These are phyloP conservation scores for Hydra vulgaris DNA, from an alignment of 30 jellyfish, hydroid and myxozoan genomes.

Conservation along the genomic window DNA sequence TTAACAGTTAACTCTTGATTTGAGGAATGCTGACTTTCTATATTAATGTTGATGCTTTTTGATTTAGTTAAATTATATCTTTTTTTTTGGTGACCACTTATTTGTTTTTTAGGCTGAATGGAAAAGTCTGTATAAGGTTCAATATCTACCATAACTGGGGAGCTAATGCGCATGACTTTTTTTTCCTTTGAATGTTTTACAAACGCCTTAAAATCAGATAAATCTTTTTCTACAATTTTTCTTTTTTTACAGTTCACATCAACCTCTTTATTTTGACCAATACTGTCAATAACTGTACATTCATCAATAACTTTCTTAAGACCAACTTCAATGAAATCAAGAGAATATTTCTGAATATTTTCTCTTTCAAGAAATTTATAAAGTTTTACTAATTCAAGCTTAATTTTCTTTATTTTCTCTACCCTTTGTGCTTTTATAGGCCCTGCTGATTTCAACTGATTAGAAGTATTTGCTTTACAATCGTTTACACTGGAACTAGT, in stretches of 20 bases:
- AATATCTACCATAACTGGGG: slow-evolving; percentile 25
- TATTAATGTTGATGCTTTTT: slow-evolving; percentile 17
- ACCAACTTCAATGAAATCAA: slow-evolving; percentile 30
- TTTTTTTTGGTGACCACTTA: slow-evolving; percentile 15
- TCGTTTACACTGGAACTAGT: background rate
- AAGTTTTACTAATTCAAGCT: slow-evolving; percentile 16
- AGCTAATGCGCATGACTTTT: slow-evolving; percentile 24
- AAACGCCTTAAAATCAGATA: slow-evolving; percentile 9
- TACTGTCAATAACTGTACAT: slow-evolving; percentile 27
- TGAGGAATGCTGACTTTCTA: slow-evolving; percentile 14
- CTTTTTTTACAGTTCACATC: slow-evolving; percentile 7
- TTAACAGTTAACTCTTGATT: slow-evolving; percentile 20
- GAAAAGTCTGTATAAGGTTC: slow-evolving; percentile 6
- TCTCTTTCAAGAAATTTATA: slow-evolving; percentile 27
- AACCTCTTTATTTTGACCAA: slow-evolving; percentile 16
- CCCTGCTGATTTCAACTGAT: slow-evolving; percentile 13
- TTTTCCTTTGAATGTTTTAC: slow-evolving; percentile 17
- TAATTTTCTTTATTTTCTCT: slow-evolving; percentile 12
- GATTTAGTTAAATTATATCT: slow-evolving; percentile 11
- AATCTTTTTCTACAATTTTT: slow-evolving; percentile 17
- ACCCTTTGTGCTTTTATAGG: background rate
- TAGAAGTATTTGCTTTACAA: background rate
- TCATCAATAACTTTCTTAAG: slow-evolving; percentile 29
- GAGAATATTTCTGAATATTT: slow-evolving; percentile 29
- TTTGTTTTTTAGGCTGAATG: slow-evolving; percentile 2